phyloP scores from a whole-genome alignment of 1,140 invertebrate genomes.

The Eubasilissa regina region DNA sequence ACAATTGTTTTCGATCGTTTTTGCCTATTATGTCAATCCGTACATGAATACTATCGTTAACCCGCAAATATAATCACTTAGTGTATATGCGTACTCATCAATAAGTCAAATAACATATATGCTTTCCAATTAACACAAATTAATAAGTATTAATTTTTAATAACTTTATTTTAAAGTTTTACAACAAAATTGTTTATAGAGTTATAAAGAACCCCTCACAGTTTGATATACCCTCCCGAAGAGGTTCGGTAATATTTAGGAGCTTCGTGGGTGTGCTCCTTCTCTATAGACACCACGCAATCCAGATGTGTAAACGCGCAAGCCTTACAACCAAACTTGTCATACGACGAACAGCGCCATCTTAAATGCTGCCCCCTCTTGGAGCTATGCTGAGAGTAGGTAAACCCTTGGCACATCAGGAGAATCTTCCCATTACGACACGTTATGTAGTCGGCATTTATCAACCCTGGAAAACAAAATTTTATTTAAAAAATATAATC shows the following conservation, averaged over 20 bases:
- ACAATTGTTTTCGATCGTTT: too few species aligned
- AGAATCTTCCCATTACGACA: background rate
- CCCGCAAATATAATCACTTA: too few species aligned
- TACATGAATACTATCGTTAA: too few species aligned
- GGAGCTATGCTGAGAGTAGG: slow-evolving; percentile 19
- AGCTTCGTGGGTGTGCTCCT: slow-evolving; percentile 27
- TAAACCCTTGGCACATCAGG: slow-evolving; percentile 30
- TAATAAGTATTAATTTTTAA: too few species aligned
- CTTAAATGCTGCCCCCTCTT: slow-evolving; percentile 18
- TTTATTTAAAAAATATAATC: too few species aligned
- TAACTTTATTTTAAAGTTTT: too few species aligned
- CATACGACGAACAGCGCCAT: slow-evolving; percentile 43
- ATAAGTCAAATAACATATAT: too few species aligned
- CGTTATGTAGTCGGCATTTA: slow-evolving; percentile 14
- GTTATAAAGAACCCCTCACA: background rate
- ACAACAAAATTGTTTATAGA: too few species aligned
- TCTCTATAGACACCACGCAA: background rate
- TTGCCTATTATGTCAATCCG: too few species aligned
- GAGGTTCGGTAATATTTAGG: slow-evolving; percentile 5
- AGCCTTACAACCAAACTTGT: slow-evolving; percentile 14
- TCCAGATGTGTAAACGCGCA: background rate
- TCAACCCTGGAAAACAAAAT: background rate
- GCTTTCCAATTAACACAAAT: too few species aligned
- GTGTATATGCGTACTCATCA: too few species aligned
- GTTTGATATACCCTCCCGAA: slow-evolving; percentile 23